Base-by-base conservation (phyloP, 2,888 invertebrate genomes). In the Tridacna crocea region DNA sequence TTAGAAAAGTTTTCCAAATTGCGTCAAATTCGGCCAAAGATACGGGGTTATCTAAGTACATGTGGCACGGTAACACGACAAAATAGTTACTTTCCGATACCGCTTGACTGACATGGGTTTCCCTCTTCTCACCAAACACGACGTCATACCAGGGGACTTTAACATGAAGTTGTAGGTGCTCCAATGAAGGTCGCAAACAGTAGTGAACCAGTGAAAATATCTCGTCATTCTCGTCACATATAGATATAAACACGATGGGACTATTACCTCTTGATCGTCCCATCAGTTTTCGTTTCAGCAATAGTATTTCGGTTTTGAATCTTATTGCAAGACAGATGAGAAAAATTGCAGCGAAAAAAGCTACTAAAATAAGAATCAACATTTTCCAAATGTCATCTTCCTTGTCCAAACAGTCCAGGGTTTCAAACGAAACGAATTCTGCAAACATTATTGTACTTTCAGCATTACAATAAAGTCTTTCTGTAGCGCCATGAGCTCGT, bases 171-270 rank as follows among this genome's bases (percentile, higher is more conserved):
- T 60, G 22, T 11, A 36, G 46, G 22, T 72, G 17, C 24, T 17
- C 6, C 24, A 77, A 46, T 27, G 70, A 17, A n/a, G 46, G 60
- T 47, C 47, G 27, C 6, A 70, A 22, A 60, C 26, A 72, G 17
- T 47, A 46, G 17, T 58, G 47, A 12, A 77, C 24, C 4, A 46
- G 47, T 12, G 47, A n/a, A 58, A 77, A 72, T 10, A 70, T 60
- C 6, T 68, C 72, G 10, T 77, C 61, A 19, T 77, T 77, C 17
- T 70, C 70, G 11, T 77, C 77, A 58, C 77, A 77, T 27, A 77
- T 70, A 0, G 77, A 77, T n/a, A 77, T 36, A 60, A 77, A 77
- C 15, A 77, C 70, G 11, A 17, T 22, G n/a, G 46, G 47, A 19
- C 24, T 58, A n/a, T 10, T 24, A 13, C 12, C 0, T 22, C 19